A percentile compares a stretch with the other conserved stretches of the same genome.
These are phyloP conservation scores for Osmerus mordax DNA, from an alignment of 2,113 vertebrate genomes.

Conservation along the genomic window DNA sequence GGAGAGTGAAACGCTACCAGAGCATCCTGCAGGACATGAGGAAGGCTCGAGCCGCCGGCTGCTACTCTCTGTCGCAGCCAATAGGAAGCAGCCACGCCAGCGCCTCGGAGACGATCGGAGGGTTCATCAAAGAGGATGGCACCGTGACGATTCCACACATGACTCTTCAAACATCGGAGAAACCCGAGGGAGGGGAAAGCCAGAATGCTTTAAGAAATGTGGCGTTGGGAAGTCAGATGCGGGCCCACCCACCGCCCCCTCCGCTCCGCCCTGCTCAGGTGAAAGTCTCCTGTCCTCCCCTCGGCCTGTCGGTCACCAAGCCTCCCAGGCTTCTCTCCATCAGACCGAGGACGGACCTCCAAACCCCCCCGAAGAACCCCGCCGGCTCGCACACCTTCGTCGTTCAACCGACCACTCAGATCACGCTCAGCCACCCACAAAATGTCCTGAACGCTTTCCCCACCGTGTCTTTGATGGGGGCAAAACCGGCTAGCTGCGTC, in stretches of 20 bases:
- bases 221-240: background rate
- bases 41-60: conserved; percentile 30
- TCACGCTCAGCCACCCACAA: conserved; percentile 45
- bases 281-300: conserved; percentile 40
- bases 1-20: conserved; percentile 64
- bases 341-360: conserved; percentile 19
- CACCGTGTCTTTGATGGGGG: background rate
- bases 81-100: conserved; percentile 15
- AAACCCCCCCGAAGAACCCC: background rate
- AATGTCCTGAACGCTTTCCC: background rate
- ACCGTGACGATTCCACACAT: conserved; percentile 60
- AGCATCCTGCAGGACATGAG: conserved; percentile 65
- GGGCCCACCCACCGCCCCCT: conserved; percentile 5
- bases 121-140: conserved; percentile 73
- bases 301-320: conserved; percentile 20
- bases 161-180: conserved; percentile 8
- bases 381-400: conserved; percentile 2
- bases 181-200: conserved; percentile 7
- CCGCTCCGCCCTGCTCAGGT: conserved; percentile 32
- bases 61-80: conserved; percentile 29
- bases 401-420: conserved; percentile 25
- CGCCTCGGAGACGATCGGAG: conserved; percentile 59
- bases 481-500: conserved; percentile 39
- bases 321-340: conserved; percentile 14
- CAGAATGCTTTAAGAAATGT: background rate